Evolutionary conservation across 1,140 invertebrate genomes (phyloP), one percentile per base, ranked within the genome.

Genomic region (Coptotermes formosanus): DNA sequence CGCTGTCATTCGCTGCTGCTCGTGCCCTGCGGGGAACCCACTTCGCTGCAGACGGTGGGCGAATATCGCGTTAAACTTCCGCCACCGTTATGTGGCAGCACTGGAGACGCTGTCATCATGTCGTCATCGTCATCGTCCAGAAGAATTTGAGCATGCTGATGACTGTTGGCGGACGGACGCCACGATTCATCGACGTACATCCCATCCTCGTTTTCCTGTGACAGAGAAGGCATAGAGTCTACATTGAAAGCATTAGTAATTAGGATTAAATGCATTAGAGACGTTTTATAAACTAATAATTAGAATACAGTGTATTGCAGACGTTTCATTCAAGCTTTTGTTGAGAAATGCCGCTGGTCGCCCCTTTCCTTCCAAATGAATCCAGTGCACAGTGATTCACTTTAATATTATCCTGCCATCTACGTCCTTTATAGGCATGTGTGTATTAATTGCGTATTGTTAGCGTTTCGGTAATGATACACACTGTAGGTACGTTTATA

Each of bases 171-270:
- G 83, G 83, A 25, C 23, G 21, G 44, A 45, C 44, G 48, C 83
- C 45, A 43, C n/a, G 19, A 82, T 44, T 87, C 87, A 43, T 86
- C 83, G 75, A 55, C 84, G 59, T 52, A 83, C 85, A 87, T 87
- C 87, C 87, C 32, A 88, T 88, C 83, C 86, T 88, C 86, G 87
- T 87, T 83, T 88, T 86, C 87, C 87, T 87, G 82, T 14, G 43
- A 52, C 83, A 84, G 8, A 23, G 23, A 8, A 75, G 25, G n/a
- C 7, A n/a, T 25, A 75, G 1, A 75, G n/a, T 9, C 64, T 30
- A n/a, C 64, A 30, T 30, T 75, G n/a, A 16, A 55, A 55, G 52
- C 19, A 55, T 19, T 21, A 19, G 14, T 4, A 55, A 21, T 55
- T 55, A 21, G 52, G 1, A 48, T 48, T 3, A 3, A 48, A 1